phyloP scores from a whole-genome alignment of 2,113 vertebrate genomes.

The Clarias magur region DNA sequence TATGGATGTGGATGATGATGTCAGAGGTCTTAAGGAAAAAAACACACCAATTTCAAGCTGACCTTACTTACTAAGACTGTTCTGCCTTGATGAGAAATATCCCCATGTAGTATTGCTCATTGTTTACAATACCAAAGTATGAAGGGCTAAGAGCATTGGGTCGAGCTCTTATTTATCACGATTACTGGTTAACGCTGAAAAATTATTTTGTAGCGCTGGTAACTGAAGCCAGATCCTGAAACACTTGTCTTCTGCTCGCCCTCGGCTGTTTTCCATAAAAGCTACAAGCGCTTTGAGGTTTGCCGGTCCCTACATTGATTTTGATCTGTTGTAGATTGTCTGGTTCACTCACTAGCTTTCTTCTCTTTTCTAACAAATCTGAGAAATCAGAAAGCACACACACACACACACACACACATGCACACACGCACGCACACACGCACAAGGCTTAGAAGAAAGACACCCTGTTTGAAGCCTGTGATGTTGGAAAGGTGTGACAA shows the following conservation, averaged over 20 bases:
- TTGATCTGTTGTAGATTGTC: conserved; percentile 47
- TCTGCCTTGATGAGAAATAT: neutral
- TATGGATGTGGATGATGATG: neutral
- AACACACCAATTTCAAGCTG: neutral
- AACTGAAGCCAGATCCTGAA: conserved; percentile 16
- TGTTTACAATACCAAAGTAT: conserved; percentile 21
- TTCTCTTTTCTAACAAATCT: conserved; percentile 42
- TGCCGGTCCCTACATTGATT: conserved; percentile 55
- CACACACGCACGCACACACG: neutral
- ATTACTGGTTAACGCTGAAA: conserved; percentile 22
- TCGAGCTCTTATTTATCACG: conserved; percentile 32
- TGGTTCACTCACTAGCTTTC: conserved; percentile 18
- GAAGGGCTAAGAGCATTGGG: conserved; percentile 23
- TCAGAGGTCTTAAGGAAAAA: neutral
- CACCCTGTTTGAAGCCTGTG: conserved; percentile 23
- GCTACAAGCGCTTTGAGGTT: conserved; percentile 52
- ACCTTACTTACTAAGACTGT: neutral
- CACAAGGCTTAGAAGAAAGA: conserved; percentile 54
- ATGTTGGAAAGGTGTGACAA: conserved; percentile 33
- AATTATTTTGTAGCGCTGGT: neutral
- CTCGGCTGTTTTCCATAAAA: conserved; percentile 24
- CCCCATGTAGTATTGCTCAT: conserved; percentile 15
- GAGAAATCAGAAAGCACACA: neutral
- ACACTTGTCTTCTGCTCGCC: conserved; percentile 3
- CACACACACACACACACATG: neutral